Evolutionary conservation across 2,113 vertebrate genomes (phyloP).

Genomic region (Gopherus evgoodei): DNA sequence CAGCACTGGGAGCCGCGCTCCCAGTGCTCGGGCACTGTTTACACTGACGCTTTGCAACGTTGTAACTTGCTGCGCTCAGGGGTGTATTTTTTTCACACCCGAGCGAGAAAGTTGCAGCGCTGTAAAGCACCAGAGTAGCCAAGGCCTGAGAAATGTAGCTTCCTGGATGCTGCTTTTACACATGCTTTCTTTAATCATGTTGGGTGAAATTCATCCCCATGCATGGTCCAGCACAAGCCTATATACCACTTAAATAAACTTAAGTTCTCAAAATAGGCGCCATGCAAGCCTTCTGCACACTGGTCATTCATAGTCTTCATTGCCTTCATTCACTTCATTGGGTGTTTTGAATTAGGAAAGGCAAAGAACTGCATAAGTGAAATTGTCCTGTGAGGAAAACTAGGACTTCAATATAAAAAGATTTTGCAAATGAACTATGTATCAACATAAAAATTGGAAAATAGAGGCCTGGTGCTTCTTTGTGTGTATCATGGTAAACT

Average conservation of each 20-base stretch:
- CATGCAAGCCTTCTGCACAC: neutral
- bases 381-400: conserved; percentile 30
- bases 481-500: neutral
- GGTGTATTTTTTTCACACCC: no score
- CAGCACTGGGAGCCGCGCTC: no score
- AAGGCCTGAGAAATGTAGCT: neutral
- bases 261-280: conserved; percentile 1
- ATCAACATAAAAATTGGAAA: conserved; percentile 47
- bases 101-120: no score
- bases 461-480: neutral
- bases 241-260: neutral
- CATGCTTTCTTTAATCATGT: neutral
- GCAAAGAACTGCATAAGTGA: neutral
- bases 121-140: no score
- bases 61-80: no score
- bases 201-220: conserved; percentile 14
- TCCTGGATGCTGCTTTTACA: neutral
- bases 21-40: no score
- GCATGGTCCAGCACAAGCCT: neutral
- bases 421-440: conserved; percentile 24
- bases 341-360: conserved; percentile 17
- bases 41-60: no score
- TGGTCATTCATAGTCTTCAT: neutral
- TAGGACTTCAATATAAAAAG: conserved; percentile 24
- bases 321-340: neutral